These are phyloP conservation scores for Anthopleura sola DNA, from an alignment of 64 coral and sea anemone genomes.

Conservation along the genomic window DNA sequence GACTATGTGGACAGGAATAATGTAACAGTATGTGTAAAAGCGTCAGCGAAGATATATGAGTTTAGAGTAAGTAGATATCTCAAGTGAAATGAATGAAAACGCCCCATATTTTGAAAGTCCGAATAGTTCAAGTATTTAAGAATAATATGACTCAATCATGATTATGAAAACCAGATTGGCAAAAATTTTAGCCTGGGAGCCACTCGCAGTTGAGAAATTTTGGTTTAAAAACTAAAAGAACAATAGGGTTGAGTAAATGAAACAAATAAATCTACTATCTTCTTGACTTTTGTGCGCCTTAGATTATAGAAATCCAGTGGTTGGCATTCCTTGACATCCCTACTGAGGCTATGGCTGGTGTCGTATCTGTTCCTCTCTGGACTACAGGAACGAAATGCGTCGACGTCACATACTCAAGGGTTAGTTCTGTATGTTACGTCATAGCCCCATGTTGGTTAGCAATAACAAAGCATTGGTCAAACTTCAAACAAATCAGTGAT, in stretches of 20 bases:
- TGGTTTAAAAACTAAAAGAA: too few species aligned
- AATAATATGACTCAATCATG: too few species aligned
- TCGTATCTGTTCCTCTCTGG: conserved; percentile 11
- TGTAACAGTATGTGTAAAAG: neutral
- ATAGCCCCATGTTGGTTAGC: too few species aligned
- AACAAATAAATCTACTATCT: too few species aligned
- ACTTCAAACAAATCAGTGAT: neutral
- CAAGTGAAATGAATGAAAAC: too few species aligned
- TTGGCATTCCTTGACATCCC: neutral
- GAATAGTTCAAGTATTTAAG: too few species aligned
- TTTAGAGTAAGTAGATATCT: conserved; percentile 10
- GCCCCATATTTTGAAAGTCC: too few species aligned
- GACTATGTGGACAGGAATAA: neutral
- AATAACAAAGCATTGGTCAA: neutral
- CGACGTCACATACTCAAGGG: conserved; percentile 5
- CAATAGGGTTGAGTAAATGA: too few species aligned
- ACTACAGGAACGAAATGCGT: conserved; percentile 48
- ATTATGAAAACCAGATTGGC: too few species aligned
- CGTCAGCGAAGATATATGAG: neutral
- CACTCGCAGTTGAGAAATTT: too few species aligned
- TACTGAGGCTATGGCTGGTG: neutral
- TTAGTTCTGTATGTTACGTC: too few species aligned
- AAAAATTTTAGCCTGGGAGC: too few species aligned
- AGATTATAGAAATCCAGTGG: conserved; percentile 16
- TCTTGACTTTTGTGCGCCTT: neutral